Conservation (phyloP, 1,140 invertebrate genomes). For the Drosophila bipectinata region DNA sequence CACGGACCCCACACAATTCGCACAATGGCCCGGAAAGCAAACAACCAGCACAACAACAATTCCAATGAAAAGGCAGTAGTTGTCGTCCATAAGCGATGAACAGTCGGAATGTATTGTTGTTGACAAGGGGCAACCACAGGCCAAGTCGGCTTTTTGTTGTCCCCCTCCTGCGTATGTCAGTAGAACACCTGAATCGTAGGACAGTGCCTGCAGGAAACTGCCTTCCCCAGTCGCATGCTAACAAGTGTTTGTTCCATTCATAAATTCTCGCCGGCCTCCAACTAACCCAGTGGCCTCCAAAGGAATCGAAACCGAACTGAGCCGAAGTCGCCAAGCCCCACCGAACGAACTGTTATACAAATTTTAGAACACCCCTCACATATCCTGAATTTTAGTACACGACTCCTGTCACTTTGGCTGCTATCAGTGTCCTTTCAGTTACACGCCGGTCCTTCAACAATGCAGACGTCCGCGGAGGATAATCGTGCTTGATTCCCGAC, state of each 20-base stretch:
- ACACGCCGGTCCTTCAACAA: slow-evolving; percentile 67
- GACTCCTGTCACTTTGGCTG: slow-evolving; percentile 2
- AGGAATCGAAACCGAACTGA: slow-evolving; percentile 1
- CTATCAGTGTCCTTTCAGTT: slow-evolving; percentile 44
- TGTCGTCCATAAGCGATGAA: slow-evolving; percentile 15
- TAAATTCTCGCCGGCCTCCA: slow-evolving; percentile 42
- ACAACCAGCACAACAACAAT: background rate
- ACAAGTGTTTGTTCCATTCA: slow-evolving; percentile 81
- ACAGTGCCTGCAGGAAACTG: background rate
- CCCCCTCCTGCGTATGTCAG: slow-evolving; percentile 10
- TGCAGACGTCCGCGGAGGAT: slow-evolving; percentile 53
- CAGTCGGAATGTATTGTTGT: slow-evolving; percentile 15
- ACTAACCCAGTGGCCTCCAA: slow-evolving; percentile 51
- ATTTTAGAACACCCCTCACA: slow-evolving; percentile 34
- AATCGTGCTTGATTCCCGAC: slow-evolving; percentile 25
- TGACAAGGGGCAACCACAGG: background rate
- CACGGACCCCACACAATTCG: background rate
- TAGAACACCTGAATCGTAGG: slow-evolving; percentile 8
- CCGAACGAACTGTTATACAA: slow-evolving; percentile 45
- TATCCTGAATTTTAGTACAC: background rate
- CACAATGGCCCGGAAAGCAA: slow-evolving; percentile 22
- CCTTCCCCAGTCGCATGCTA: slow-evolving; percentile 61
- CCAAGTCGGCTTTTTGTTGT: background rate
- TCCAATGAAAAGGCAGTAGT: slow-evolving; percentile 29
- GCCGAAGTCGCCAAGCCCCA: slow-evolving; percentile 3